phyloP scores from a whole-genome alignment of 1,140 invertebrate species.

The Pseudachorutes palmiensis region DNA sequence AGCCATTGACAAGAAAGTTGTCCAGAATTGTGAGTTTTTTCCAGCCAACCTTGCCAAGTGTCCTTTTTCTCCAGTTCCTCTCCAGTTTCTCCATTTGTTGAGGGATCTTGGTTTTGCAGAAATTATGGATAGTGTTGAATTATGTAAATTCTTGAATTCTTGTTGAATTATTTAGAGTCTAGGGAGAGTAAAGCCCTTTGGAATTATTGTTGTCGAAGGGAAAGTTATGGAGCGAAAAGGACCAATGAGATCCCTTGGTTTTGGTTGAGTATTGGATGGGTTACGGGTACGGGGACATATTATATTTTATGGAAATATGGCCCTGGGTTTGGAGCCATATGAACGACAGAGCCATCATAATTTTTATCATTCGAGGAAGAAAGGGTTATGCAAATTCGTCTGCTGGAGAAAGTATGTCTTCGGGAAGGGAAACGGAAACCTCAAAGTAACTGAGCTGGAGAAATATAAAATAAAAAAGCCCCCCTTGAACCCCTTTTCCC shows the following conservation, averaged over 20 bases:
- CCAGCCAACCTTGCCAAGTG: background rate
- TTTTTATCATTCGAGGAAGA: slow-evolving; percentile 31
- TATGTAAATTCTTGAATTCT: too few species aligned
- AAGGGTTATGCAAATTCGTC: slow-evolving; percentile 34
- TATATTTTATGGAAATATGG: slow-evolving; percentile 38
- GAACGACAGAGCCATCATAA: slow-evolving; percentile 33
- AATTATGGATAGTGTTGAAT: too few species aligned
- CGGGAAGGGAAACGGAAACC: background rate
- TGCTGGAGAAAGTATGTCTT: background rate
- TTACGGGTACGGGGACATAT: too few species aligned
- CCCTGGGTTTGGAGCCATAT: slow-evolving; percentile 34
- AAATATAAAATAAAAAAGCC: too few species aligned
- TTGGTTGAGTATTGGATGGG: background rate
- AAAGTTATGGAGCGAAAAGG: background rate
- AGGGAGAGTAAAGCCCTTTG: background rate
- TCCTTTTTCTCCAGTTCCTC: background rate
- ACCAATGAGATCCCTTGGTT: background rate
- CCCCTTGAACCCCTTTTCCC: slow-evolving; percentile 4
- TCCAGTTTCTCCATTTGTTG: background rate
- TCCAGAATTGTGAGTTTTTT: too few species aligned
- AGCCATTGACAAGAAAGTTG: too few species aligned
- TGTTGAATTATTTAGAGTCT: background rate
- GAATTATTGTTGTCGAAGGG: background rate
- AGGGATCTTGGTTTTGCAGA: too few species aligned
- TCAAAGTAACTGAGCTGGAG: background rate